Evolutionary conservation across 2,888 invertebrate genomes (phyloP), one percentile per base, ranked within the genome.

Genomic region (Heliconius hortense): DNA sequence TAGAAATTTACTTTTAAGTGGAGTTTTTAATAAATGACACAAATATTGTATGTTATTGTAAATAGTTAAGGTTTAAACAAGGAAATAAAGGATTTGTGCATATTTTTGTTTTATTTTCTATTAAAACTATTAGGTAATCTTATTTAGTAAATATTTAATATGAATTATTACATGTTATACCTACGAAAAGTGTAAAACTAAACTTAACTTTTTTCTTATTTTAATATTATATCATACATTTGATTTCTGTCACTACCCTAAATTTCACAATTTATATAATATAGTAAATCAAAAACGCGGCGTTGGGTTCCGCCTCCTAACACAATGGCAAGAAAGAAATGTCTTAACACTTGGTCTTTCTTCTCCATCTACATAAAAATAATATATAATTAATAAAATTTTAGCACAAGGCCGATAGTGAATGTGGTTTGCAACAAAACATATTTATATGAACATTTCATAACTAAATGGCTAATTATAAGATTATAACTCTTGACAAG

Each of bases 61-160:
- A 76, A 84, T 85, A 84, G 78, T 72, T 81, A 79, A 72, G 76
- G 76, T 80, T 80, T 82, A 80, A 77, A 78, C 79, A 82, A 81
- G 80, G 80, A 82, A 86, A 82, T 84, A 85, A 86, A 85, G 81
- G 78, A 82, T 82, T 48, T 84, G 80, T 77, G 79, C 79, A 81
- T 78, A 80, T 74, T 24, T 43, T 10, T 75, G 56, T 59, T 69
- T 71, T 73, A 69, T 75, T 74, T 59, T 59, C 4, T 63, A 26
- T 63, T 63, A 21, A 28, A 48, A 48, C 18, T 48, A 7, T 48
- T 18, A 5, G 8, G 31, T 35, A 35, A 48, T 18, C 18, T 48
- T 48, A 48, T 48, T 48, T 48, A 48, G 18, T 48, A 48, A 5
- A 48, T 48, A 21, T 48, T 48, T 48, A 48, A 48, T 62, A 62